Evolutionary conservation across 23 tunicate genomes (phyloP).

Genomic region (Phallusia fumigata): DNA sequence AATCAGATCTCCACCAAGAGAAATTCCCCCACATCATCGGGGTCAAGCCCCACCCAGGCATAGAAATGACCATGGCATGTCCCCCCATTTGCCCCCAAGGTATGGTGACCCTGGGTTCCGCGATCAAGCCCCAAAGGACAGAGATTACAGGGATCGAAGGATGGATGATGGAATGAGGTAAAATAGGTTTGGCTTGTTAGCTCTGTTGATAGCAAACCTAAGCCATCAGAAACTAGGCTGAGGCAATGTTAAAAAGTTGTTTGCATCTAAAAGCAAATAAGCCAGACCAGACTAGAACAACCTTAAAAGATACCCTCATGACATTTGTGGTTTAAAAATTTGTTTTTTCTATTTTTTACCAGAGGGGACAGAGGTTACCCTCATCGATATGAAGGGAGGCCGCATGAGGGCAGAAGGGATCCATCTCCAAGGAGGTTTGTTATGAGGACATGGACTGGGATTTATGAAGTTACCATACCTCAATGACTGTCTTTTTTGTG

Average conservation of each 20-base stretch:
- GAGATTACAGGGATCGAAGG: constrained; percentile 43
- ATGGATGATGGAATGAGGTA: constrained; percentile 33
- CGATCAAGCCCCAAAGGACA: constrained; percentile 27
- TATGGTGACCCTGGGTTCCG: constrained; percentile 27
- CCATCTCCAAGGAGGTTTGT: constrained; percentile 26
- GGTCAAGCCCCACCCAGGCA: constrained; percentile 47
- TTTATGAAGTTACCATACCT: too few relatives aligned
- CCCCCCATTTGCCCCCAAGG: constrained; percentile 31
- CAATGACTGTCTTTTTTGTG: not conserved
- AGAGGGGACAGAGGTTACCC: constrained; percentile 5
- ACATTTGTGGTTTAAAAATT: too few relatives aligned
- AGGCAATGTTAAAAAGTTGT: too few relatives aligned
- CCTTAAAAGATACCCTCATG: too few relatives aligned
- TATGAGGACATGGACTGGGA: not conserved
- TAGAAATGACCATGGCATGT: constrained; percentile 28
- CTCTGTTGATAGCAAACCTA: too few relatives aligned
- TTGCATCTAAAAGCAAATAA: too few relatives aligned
- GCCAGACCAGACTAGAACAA: too few relatives aligned
- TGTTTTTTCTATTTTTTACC: too few relatives aligned
- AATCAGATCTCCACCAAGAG: constrained; percentile 42
- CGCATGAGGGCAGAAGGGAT: constrained; percentile 10
- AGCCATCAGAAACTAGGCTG: too few relatives aligned
- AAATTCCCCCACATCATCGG: constrained; percentile 37
- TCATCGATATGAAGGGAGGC: not conserved
- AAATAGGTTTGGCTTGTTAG: not conserved